Evolutionary conservation across 2,113 vertebrate species (phyloP).

Genomic region (Pangasianodon hypophthalmus): DNA sequence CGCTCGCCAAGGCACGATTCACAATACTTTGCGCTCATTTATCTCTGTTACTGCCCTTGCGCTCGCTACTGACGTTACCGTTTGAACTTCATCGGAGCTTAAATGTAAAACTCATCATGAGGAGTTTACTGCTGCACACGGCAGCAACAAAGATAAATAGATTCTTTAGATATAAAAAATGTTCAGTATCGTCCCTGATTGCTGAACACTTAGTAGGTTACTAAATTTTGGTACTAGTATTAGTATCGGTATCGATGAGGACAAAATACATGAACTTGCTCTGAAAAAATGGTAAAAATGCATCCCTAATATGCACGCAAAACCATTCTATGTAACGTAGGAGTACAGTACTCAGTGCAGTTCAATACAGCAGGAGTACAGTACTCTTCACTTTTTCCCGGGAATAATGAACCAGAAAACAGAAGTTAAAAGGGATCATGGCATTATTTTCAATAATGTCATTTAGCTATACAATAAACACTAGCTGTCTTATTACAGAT

Average conservation of each 20-base stretch:
- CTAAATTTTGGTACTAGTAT: not conserved
- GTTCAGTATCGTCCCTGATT: no score
- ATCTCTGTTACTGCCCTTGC: no score
- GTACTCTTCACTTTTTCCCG: not conserved
- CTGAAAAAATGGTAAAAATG: not conserved
- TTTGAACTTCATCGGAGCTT: no score
- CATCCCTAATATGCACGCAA: not conserved
- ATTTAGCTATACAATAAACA: not conserved
- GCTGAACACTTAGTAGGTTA: no score
- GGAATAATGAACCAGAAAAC: not conserved
- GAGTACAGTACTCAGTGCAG: not conserved
- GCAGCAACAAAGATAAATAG: no score
- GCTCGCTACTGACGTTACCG: not conserved
- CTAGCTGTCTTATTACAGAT: not conserved
- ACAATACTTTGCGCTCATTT: no score
- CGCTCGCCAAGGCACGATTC: no score
- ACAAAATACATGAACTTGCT: not conserved
- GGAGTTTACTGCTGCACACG: no score
- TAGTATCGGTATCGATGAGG: not conserved
- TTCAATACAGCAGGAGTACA: not conserved
- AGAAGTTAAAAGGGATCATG: not conserved
- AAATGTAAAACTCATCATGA: no score
- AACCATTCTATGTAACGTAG: not conserved
- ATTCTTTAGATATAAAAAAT: no score
- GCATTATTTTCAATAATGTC: not conserved